phyloP scores from a whole-genome alignment of 1,140 invertebrate genomes.

The Olivierus martensii region DNA sequence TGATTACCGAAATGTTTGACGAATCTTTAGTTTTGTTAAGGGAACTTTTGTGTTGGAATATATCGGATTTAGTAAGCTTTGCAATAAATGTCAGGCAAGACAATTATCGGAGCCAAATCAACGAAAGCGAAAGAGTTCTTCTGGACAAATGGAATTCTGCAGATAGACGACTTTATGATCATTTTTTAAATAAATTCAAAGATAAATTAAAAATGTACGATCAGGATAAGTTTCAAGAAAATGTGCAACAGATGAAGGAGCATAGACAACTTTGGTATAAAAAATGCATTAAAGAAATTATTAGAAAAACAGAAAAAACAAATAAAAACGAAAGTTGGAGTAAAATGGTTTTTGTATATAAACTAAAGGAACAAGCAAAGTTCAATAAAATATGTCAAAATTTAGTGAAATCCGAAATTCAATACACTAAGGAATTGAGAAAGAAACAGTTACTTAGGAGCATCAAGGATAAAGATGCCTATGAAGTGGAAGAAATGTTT shows the following conservation, averaged over 20 bases:
- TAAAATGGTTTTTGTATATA: constrained; percentile 13
- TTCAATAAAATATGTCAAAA: constrained; percentile 12
- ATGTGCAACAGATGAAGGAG: constrained; percentile 14
- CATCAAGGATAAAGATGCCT: background rate
- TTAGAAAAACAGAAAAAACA: too few species aligned
- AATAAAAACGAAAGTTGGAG: constrained; percentile 10
- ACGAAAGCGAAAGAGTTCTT: background rate
- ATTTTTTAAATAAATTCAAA: constrained; percentile 17
- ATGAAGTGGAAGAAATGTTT: too few species aligned
- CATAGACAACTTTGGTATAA: constrained; percentile 13
- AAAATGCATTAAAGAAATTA: constrained; percentile 13
- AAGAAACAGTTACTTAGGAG: constrained; percentile 10
- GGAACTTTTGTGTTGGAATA: constrained; percentile 35
- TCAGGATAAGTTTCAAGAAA: constrained; percentile 3
- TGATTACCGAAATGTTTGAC: constrained; percentile 40
- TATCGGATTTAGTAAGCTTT: constrained; percentile 33
- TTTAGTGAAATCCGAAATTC: constrained; percentile 14
- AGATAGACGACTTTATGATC: constrained; percentile 18
- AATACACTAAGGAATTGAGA: constrained; percentile 16
- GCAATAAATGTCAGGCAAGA: constrained; percentile 27
- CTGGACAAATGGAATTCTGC: constrained; percentile 15
- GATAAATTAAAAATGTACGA: constrained; percentile 12
- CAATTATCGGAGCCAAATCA: constrained; percentile 13
- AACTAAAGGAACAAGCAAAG: constrained; percentile 3
- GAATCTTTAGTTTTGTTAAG: constrained; percentile 37